These are phyloP conservation scores for Lasius platythorax DNA, from an alignment of 2,888 invertebrate genomes.

Conservation along the genomic window DNA sequence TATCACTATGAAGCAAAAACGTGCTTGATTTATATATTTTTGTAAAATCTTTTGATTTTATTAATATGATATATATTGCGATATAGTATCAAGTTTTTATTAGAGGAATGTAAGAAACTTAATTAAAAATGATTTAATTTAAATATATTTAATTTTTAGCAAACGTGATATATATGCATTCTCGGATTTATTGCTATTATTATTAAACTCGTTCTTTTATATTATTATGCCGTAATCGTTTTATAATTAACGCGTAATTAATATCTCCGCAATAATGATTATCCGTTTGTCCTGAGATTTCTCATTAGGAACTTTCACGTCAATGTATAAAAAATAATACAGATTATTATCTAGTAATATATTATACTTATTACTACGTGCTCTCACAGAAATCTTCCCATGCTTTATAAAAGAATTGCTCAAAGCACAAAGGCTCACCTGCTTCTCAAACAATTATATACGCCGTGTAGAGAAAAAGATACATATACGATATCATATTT, in stretches of 20 bases:
- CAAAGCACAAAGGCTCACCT: background rate
- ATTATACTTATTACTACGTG: background rate
- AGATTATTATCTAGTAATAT: background rate
- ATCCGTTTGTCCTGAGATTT: background rate
- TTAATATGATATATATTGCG: background rate
- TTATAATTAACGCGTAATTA: background rate
- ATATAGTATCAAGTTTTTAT: background rate
- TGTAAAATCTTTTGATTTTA: background rate
- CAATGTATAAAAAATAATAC: slow-evolving; percentile 5
- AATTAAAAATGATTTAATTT: background rate
- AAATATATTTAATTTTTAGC: background rate
- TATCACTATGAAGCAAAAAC: background rate
- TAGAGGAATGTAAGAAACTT: background rate
- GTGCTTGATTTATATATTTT: background rate
- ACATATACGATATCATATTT: background rate
- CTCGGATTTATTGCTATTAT: background rate
- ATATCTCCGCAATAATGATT: background rate
- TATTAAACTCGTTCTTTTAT: background rate
- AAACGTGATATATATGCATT: background rate
- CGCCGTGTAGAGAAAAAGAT: background rate
- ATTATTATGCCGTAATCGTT: background rate
- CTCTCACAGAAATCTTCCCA: background rate
- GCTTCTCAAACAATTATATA: background rate
- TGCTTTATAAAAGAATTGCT: background rate
- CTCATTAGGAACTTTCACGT: slow-evolving; percentile 8